Evolutionary conservation across 2,888 invertebrate genomes (phyloP), one percentile per base, ranked within the genome.

Genomic region (Pandemis corylana): DNA sequence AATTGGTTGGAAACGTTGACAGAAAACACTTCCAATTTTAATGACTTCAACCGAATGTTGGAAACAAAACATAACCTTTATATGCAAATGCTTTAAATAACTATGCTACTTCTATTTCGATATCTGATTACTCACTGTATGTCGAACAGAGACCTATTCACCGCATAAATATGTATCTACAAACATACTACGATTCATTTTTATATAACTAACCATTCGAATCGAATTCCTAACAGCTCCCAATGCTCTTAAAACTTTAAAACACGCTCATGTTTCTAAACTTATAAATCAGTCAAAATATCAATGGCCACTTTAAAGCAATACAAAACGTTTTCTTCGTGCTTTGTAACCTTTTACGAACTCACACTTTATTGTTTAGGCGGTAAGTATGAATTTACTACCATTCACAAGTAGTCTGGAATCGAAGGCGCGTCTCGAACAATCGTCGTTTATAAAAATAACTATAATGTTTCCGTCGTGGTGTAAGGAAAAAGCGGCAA

Each of bases 361-460:
- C 2, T 59, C 12, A 20, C 10, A 28, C 28, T 59, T 28, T 59
- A 59, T 59, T 59, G 12, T 7, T 20, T 28, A 20, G 10, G 59
- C 6, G 28, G 6, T 59, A 59, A 5, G 59, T 28, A 28, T 49
- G 20, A 64, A 28, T 44, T 20, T 20, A 46, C 7, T 59, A 15
- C 10, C 68, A 59, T 9, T n/a, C 49, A 51, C 36, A 13, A 49
- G 28, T 49, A n/a, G 49, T 76, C 80, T 76, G 77, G 85, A 86
- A 76, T 85, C 85, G 81, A 87, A 89, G 84, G 75, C 80, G 77
- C 80, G 82, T 81, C 81, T 75, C 80, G 76, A 90, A 92, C 90
- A 91, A 91, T 89, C 86, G 84, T 71, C 85, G 82, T 78, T 85
- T 89, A 89, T 91, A 90, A 87, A 90, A 87, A 89, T 88, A 85